Evolutionary conservation across 2,113 vertebrate genomes (phyloP).

Genomic region (Notarius lentiginosus): DNA sequence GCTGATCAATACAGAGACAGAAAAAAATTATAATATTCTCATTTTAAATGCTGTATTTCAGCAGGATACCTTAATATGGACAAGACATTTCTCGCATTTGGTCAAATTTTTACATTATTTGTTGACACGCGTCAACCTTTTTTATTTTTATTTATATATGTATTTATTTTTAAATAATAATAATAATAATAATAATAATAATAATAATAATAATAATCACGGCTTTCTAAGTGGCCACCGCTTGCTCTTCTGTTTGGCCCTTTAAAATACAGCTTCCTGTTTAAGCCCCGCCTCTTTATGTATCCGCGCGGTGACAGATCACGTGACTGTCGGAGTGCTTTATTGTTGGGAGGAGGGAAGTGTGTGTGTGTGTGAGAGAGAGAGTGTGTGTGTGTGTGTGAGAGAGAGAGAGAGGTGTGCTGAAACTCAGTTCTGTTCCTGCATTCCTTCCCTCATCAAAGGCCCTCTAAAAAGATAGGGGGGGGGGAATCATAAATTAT

Average conservation of each 20-base stretch:
- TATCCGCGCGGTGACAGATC: constrained; percentile 62
- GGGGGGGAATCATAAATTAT: constrained; percentile 63
- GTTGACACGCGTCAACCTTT: background rate
- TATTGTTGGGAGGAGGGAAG: constrained; percentile 61
- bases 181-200: too few relatives aligned
- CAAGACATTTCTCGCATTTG: background rate
- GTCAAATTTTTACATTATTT: background rate
- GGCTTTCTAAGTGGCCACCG: background rate
- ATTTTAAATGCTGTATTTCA: background rate
- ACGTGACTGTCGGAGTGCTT: constrained; percentile 69
- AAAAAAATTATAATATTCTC: background rate
- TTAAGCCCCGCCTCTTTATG: constrained; percentile 47
- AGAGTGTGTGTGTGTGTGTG: too few relatives aligned
- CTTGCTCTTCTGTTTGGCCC: constrained; percentile 39
- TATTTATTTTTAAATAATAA: too few relatives aligned
- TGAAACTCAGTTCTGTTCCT: constrained; percentile 64
- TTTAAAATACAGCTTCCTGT: constrained; percentile 56
- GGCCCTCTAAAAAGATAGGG: constrained; percentile 61
- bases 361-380: constrained; percentile 21
- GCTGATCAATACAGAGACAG: background rate
- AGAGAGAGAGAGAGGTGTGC: constrained; percentile 58
- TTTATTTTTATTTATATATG: background rate
- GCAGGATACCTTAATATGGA: background rate
- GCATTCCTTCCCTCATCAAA: constrained; percentile 76
- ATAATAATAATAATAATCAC: background rate